Percentiles rank a stretch among this genome's conserved stretches.
phyloP scores from a whole-genome alignment of 2,888 invertebrate genomes.

The Drosophila borealis region DNA sequence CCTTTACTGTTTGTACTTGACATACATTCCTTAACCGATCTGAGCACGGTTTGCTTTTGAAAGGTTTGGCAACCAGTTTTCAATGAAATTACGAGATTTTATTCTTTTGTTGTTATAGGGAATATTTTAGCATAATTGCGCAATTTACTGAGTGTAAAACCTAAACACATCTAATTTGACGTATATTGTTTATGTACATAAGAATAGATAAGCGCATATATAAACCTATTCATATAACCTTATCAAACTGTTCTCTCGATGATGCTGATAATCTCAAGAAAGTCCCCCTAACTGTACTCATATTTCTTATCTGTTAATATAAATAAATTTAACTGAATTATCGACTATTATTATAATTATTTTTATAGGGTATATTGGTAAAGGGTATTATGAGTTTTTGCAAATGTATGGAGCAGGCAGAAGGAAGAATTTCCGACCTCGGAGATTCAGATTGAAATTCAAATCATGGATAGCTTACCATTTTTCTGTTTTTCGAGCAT shows the following conservation, averaged over 20 bases:
- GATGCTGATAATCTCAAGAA: neutral
- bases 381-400: too few relatives aligned
- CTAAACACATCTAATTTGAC: too few relatives aligned
- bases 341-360: too few relatives aligned
- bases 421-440: too few relatives aligned
- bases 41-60: neutral
- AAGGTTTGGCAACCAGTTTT: slow-evolving; percentile 7
- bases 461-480: too few relatives aligned
- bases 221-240: neutral
- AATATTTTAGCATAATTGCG: neutral
- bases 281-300: neutral
- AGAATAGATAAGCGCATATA: neutral
- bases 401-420: too few relatives aligned
- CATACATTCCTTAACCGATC: neutral
- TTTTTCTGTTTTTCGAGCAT: too few relatives aligned
- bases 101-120: neutral
- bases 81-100: neutral
- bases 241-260: neutral
- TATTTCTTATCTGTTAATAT: too few relatives aligned
- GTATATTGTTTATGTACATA: too few relatives aligned
- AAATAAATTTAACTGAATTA: too few relatives aligned
- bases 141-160: neutral
- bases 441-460: too few relatives aligned
- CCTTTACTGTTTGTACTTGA: neutral
- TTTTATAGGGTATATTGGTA: too few relatives aligned